phyloP scores from a whole-genome alignment of 2,113 vertebrate genomes.

The Sylvilagus bachmani region DNA sequence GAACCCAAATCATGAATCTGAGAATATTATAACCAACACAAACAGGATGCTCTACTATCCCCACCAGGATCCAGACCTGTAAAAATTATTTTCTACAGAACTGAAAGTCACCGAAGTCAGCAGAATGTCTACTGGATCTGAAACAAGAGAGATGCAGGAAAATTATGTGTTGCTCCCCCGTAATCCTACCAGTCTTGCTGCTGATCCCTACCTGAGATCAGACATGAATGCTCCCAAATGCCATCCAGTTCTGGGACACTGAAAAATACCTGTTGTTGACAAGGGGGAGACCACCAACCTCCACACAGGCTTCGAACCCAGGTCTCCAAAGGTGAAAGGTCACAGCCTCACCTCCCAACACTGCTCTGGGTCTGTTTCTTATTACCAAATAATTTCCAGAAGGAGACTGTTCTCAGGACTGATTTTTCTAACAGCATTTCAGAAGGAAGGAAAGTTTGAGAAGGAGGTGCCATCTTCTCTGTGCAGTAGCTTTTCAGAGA shows the following conservation, averaged over 20 bases:
- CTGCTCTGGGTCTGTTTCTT: slow-evolving; percentile 75
- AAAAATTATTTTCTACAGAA: neutral
- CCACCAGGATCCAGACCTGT: neutral
- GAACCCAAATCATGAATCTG: neutral
- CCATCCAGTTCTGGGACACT: neutral
- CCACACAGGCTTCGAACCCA: slow-evolving; percentile 51
- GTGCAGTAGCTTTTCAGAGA: neutral
- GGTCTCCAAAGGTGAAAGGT: slow-evolving; percentile 70
- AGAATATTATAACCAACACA: neutral
- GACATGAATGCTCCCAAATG: neutral
- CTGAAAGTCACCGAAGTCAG: neutral
- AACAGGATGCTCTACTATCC: neutral
- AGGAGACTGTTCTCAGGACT: slow-evolving; percentile 8
- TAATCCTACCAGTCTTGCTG: neutral
- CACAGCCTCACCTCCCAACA: slow-evolving; percentile 69
- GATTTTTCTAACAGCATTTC: neutral
- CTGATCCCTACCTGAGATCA: neutral
- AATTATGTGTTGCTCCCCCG: accelerated
- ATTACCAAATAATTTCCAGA: slow-evolving; percentile 78
- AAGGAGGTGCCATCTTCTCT: neutral
- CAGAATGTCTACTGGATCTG: neutral
- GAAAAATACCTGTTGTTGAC: slow-evolving; percentile 5
- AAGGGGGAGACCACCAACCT: slow-evolving; percentile 78
- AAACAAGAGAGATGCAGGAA: neutral
- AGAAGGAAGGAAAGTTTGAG: neutral